Conservation (phyloP, 2,113 vertebrate genomes). For the Scopus umbretta region DNA sequence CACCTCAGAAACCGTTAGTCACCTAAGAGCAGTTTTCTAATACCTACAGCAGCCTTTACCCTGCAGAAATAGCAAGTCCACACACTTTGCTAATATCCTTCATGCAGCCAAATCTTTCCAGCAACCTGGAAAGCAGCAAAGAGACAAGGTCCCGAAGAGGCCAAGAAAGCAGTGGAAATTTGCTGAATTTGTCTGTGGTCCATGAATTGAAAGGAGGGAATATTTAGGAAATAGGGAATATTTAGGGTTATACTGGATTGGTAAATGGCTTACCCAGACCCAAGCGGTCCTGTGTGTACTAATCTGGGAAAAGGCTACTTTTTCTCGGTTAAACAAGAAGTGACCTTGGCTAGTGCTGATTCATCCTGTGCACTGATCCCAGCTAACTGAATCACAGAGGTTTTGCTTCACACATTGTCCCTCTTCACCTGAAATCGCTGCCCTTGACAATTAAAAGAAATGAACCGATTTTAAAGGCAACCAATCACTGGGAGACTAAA, state of each 20-base stretch:
- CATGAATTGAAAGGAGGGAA: not conserved
- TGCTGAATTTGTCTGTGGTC: not conserved
- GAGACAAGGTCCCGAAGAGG: not conserved
- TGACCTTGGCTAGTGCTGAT: slow-evolving; percentile 56
- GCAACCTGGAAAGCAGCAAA: not conserved
- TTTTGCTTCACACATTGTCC: slow-evolving; percentile 41
- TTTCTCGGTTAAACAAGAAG: not conserved
- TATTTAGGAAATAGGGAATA: not conserved
- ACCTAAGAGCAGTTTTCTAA: not conserved
- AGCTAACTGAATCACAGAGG: slow-evolving; percentile 24
- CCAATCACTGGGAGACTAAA: slow-evolving; percentile 3
- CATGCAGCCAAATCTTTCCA: slow-evolving; percentile 30
- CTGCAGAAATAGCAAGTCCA: not conserved
- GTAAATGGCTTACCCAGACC: not conserved
- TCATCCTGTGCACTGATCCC: slow-evolving; percentile 30
- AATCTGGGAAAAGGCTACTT: not conserved
- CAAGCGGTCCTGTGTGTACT: not conserved
- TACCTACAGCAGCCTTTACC: not conserved
- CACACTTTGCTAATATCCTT: slow-evolving; percentile 20
- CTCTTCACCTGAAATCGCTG: not conserved
- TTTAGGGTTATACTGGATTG: not conserved
- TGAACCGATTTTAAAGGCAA: slow-evolving; percentile 49
- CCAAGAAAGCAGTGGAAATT: not conserved
- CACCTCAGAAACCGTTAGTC: slow-evolving; percentile 24
- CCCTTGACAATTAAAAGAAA: slow-evolving; percentile 53